Evolutionary conservation across 2,113 vertebrate species (phyloP), one percentile per base, ranked within the genome.

Genomic region (Phaethornis superciliosus): DNA sequence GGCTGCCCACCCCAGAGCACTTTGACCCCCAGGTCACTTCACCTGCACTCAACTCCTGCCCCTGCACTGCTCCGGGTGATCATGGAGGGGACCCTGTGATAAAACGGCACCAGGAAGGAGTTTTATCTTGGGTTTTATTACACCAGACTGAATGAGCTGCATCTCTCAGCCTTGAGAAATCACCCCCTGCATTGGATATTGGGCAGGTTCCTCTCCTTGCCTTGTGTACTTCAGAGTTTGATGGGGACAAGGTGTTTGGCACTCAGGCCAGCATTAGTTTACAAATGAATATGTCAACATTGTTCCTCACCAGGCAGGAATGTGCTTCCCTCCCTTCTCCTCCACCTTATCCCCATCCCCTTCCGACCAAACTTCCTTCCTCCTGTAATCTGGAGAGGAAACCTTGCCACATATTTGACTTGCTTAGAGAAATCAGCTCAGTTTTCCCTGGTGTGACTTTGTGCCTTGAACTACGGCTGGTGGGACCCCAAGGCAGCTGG

Each of bases 341-440:
- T 76, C 96, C 91, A 92, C 96, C 93, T 95, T 94, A 94, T 96
- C 89, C 96, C 96, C 96, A 97, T 97, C 97, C 96, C 91, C 93
- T 97, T 97, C 98, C 85, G 37, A 91, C 74, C 94, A 65, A 94
- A 92, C 91, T 96, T 94, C 88, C 96, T 98, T 97, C 97, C 97
- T 97, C 91, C 82, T 33, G 77, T 94, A 95, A 94, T 96, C 94
- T 85, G 64, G 72, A 96, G 79, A 90, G 96, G 98, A 98, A 97
- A 95, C 95, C 58, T 71, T 7, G 0, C 70, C 19, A 7, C 91
- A 84, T 90, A 90, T 89, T 95, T 94, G 94, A 94, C 54, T 5
- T 1, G 82, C 93, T 95, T 77, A n/a, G 46, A 80, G 89, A 90
- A 86, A 72, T 21, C 91, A 78, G 77, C 85, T 85, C 11, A 2